Evolutionary conservation across 2,888 invertebrate species (phyloP).

Genomic region (Brenthis hecate): DNA sequence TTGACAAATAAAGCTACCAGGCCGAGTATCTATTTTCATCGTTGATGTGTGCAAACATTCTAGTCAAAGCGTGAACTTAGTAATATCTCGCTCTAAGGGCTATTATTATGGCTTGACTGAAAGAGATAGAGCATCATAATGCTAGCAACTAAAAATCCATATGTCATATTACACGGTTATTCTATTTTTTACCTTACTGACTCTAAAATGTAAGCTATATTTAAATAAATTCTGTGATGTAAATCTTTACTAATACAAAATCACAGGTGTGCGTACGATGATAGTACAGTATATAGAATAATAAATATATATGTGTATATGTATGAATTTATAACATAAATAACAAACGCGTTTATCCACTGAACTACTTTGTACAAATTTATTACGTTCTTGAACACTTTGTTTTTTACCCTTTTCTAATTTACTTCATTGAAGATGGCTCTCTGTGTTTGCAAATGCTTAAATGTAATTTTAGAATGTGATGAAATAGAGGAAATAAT

Average conservation of each 20-base stretch:
- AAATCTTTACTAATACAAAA: slow-evolving; percentile 16
- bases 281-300: slow-evolving; percentile 42
- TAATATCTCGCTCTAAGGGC: slow-evolving; percentile 4
- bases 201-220: neutral
- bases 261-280: slow-evolving; percentile 43
- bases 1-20: neutral
- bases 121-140: slow-evolving; percentile 23
- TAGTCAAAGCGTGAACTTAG: neutral
- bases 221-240: neutral
- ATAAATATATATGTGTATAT: slow-evolving; percentile 35
- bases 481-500: slow-evolving; percentile 82
- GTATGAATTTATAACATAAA: slow-evolving; percentile 43
- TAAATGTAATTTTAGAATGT: slow-evolving; percentile 86
- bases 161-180: neutral
- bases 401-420: slow-evolving; percentile 55
- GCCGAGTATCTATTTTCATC: slow-evolving; percentile 1
- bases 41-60: slow-evolving; percentile 11
- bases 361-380: slow-evolving; percentile 53
- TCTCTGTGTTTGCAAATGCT: slow-evolving; percentile 87
- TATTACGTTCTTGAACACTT: slow-evolving; percentile 63
- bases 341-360: slow-evolving; percentile 54
- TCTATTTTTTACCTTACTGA: neutral
- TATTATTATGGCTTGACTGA: slow-evolving; percentile 1
- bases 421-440: slow-evolving; percentile 63
- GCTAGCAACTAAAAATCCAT: neutral